phyloP scores from a whole-genome alignment of 2,113 vertebrate species.

The Limnothrissa miodon region DNA sequence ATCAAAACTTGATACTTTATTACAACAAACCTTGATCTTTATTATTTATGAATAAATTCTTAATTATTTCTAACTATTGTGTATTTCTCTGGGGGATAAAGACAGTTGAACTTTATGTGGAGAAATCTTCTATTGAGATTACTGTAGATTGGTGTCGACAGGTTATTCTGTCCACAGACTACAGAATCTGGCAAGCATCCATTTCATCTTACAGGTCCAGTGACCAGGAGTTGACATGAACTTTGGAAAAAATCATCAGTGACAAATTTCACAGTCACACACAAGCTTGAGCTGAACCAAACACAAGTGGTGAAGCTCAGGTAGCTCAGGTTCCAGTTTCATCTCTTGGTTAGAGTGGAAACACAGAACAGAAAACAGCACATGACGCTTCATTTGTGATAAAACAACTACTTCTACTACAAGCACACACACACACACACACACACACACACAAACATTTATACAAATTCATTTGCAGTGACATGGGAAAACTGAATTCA shows the following conservation, averaged over 20 bases:
- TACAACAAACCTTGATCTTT: too few relatives aligned
- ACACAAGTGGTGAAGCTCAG: background rate
- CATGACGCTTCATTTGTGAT: too few relatives aligned
- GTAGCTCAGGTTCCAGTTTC: background rate
- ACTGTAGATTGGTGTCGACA: background rate
- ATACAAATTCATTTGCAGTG: too few relatives aligned
- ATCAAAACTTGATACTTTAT: too few relatives aligned
- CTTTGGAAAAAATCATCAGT: background rate
- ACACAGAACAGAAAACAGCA: too few relatives aligned
- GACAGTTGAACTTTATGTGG: background rate
- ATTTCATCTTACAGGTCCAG: background rate
- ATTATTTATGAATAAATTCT: too few relatives aligned
- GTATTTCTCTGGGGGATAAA: background rate
- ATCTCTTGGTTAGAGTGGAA: background rate
- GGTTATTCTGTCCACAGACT: background rate
- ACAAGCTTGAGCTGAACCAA: background rate
- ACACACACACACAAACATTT: too few relatives aligned
- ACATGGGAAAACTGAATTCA: too few relatives aligned
- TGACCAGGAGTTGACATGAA: background rate
- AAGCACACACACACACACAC: too few relatives aligned
- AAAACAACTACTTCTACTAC: too few relatives aligned
- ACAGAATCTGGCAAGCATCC: background rate
- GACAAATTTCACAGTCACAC: background rate
- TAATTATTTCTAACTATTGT: too few relatives aligned
- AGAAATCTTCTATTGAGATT: background rate